phyloP scores from a whole-genome alignment of 2,888 invertebrate genomes.

The Drosophila algonquin region DNA sequence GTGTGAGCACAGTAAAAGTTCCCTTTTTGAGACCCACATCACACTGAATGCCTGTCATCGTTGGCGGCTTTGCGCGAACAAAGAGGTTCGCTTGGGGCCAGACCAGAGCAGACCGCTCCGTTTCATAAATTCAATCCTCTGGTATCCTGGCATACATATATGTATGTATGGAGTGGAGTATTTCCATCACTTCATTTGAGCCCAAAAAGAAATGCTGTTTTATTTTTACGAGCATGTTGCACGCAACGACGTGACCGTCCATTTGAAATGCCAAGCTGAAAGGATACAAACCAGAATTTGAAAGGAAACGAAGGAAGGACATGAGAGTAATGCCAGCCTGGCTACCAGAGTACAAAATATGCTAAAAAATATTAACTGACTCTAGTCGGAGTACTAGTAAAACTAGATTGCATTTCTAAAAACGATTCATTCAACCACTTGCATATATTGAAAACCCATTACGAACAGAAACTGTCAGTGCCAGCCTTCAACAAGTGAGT shows the following conservation, averaged over 20 bases:
- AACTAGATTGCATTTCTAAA: no score
- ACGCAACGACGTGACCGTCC: conserved; percentile 57
- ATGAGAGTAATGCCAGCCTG: not conserved
- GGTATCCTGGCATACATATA: not conserved
- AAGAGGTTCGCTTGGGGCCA: conserved; percentile 43
- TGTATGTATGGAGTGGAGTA: not conserved
- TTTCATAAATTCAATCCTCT: conserved; percentile 22
- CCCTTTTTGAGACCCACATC: conserved; percentile 30
- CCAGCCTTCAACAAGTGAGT: no score
- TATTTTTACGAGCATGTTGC: conserved; percentile 52
- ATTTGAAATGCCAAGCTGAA: conserved; percentile 34
- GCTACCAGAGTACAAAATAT: no score
- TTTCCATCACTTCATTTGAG: conserved; percentile 27
- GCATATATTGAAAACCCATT: no score
- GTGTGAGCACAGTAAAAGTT: conserved; percentile 24
- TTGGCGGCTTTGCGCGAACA: conserved; percentile 33
- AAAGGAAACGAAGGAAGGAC: not conserved
- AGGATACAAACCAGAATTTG: conserved; percentile 14
- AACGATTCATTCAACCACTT: no score
- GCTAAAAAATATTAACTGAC: no score
- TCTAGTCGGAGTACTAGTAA: no score
- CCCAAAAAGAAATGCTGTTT: not conserved
- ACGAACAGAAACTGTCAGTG: no score
- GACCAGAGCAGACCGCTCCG: not conserved
- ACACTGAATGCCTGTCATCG: conserved; percentile 40